phyloP scores from a whole-genome alignment of 2,888 invertebrate species.

The Rhaphigaster nebulosa region DNA sequence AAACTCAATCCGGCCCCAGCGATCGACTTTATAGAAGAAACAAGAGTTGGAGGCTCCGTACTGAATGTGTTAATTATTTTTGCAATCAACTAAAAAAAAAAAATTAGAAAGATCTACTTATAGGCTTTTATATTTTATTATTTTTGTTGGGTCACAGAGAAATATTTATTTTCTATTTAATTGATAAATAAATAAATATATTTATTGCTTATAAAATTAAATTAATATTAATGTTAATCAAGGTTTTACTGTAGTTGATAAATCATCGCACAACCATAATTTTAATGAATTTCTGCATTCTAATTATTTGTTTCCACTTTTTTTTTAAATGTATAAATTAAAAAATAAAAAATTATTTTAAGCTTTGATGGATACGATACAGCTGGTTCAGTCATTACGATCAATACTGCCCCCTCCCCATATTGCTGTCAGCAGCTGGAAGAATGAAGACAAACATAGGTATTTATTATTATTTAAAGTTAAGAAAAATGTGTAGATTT shows the following conservation, averaged over 20 bases:
- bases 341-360: constrained; percentile 67
- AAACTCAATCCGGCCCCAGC: too few relatives aligned
- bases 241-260: background rate
- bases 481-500: background rate
- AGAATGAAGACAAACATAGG: constrained; percentile 84
- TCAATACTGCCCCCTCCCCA: constrained; percentile 89
- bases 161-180: background rate
- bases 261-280: background rate
- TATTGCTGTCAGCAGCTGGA: constrained; percentile 91
- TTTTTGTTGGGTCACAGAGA: too few relatives aligned
- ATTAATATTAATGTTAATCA: background rate
- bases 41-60: too few relatives aligned
- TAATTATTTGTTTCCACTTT: background rate
- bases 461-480: constrained; percentile 66
- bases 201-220: background rate
- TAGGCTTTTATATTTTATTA: too few relatives aligned
- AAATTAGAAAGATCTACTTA: too few relatives aligned
- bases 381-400: constrained; percentile 86
- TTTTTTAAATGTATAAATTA: background rate
- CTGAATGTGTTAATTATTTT: too few relatives aligned
- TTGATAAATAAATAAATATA: background rate
- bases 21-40: too few relatives aligned
- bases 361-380: constrained; percentile 89
- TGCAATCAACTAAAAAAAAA: too few relatives aligned
- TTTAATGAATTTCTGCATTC: background rate